Evolutionary conservation across 2,113 vertebrate species (phyloP), one percentile per base, ranked within the genome.

Genomic region (Zonotrichia leucophrys): DNA sequence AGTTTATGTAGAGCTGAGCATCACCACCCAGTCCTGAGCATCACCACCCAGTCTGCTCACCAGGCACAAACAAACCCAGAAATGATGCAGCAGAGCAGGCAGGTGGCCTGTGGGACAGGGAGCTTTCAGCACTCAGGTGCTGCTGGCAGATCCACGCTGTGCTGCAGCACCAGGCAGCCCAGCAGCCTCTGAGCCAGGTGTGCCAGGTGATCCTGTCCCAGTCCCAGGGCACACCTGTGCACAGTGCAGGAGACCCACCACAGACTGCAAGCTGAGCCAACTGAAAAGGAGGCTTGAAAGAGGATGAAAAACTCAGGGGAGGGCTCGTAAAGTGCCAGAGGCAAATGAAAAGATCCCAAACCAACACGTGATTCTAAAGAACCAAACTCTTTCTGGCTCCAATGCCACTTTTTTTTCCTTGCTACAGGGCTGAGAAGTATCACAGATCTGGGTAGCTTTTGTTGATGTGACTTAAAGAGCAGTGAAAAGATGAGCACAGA

Each of bases 271-370:
- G 46, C 55, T 41, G 79, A 93, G 90, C 82, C 95, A 96, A 5
- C 55, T 83, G 55, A 58, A 69, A 73, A 74, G 58, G 59, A 79
- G 41, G 22, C 88, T 90, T 93, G 90, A 95, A 91, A 83, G 82
- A 85, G 59, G 79, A 90, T 94, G 83, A 79, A 90, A 92, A 91
- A 46, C 90, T 80, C 88, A 23, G 53, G 82, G 85, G 90, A 89
- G 94, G 93, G 85, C 79, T 92, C 8, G 5, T 42, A 37, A 72
- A 47, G 58, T 90, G 96, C 92, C 82, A 90, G 75, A 91, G 35
- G 70, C 92, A 80, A 69, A 80, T 44, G n/a, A 90, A 93, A 86
- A 83, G 83, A 91, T 94, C 79, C 50, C 67, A 88, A 83, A 85
- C n/a, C 28, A 86, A 80, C 68, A 56, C 12, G 12, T 55, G 46